Conservation (phyloP, 1,140 invertebrate genomes). For the Drosophila ananassae region DNA sequence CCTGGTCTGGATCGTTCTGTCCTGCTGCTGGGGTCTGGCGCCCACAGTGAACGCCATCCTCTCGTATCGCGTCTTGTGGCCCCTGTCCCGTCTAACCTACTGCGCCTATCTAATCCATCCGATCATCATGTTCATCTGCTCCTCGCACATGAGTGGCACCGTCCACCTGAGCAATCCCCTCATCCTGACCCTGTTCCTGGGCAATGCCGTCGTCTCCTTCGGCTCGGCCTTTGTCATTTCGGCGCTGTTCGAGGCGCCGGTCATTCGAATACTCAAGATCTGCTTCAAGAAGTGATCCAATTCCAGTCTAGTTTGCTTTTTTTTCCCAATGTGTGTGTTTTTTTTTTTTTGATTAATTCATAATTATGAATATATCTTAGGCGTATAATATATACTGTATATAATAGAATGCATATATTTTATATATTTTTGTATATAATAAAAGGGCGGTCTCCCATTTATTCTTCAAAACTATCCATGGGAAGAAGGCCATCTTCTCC, state of each 20-base stretch:
- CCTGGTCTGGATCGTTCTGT: constrained; percentile 92
- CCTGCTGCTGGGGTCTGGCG: constrained; percentile 91
- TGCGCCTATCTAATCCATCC: constrained; percentile 96
- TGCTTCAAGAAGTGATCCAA: constrained; percentile 78
- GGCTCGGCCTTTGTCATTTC: constrained; percentile 91
- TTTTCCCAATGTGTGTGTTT: background rate
- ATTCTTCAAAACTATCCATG: no score
- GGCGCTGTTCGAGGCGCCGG: constrained; percentile 90
- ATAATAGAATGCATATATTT: background rate
- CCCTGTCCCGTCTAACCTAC: constrained; percentile 95
- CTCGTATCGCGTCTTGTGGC: constrained; percentile 91
- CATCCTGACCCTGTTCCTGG: constrained; percentile 90
- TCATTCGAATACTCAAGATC: constrained; percentile 91
- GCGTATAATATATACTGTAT: background rate
- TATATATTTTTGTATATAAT: background rate
- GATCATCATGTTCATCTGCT: constrained; percentile 91
- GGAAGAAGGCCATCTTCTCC: no score
- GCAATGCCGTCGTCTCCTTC: constrained; percentile 91
- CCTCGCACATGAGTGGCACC: constrained; percentile 91
- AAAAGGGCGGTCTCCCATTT: background rate
- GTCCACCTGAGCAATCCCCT: constrained; percentile 90
- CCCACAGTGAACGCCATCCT: constrained; percentile 90
- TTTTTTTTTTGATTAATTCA: constrained; percentile 17
- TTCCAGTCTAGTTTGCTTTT: constrained; percentile 25
- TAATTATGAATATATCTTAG: background rate